Conservation (phyloP, 2,113 vertebrate genomes). For the Diadophis punctatus region DNA sequence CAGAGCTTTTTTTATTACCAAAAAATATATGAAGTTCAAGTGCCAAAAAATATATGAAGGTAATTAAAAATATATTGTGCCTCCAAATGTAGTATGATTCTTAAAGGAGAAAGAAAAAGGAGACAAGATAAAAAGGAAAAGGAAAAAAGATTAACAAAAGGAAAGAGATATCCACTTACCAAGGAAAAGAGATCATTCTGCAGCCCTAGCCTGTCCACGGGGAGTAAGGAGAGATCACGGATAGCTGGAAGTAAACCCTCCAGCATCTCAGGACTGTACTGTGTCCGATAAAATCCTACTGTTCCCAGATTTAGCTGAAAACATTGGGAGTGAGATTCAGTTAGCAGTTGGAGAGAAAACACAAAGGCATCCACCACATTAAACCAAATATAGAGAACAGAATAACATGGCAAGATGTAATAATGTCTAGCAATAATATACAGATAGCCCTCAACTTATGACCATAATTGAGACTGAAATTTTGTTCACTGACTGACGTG, state of each 20-base stretch:
- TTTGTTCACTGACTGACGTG: neutral
- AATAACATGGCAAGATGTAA: neutral
- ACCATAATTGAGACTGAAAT: neutral
- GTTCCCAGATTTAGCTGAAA: conserved; percentile 94
- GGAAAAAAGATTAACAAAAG: neutral
- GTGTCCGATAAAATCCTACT: conserved; percentile 95
- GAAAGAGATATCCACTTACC: conserved; percentile 67
- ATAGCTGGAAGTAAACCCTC: conserved; percentile 88
- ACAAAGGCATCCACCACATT: neutral
- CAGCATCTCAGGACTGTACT: conserved; percentile 91
- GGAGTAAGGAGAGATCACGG: conserved; percentile 87
- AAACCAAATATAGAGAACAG: neutral
- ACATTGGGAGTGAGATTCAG: neutral
- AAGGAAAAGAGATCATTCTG: conserved; percentile 98
- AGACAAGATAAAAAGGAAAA: neutral
- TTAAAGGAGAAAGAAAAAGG: neutral
- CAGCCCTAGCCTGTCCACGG: conserved; percentile 92
- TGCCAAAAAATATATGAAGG: neutral
- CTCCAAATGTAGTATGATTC: conserved; percentile 25
- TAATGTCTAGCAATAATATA: neutral
- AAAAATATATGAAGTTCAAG: neutral
- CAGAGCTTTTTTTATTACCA: neutral
- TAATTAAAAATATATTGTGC: conserved; percentile 29
- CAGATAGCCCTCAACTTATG: neutral
- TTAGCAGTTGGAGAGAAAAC: neutral